A percentile compares a stretch with the other conserved stretches of the same genome.
These are phyloP conservation scores for Sisyra terminalis DNA, from an alignment of 2,888 invertebrate genomes.

Conservation along the genomic window DNA sequence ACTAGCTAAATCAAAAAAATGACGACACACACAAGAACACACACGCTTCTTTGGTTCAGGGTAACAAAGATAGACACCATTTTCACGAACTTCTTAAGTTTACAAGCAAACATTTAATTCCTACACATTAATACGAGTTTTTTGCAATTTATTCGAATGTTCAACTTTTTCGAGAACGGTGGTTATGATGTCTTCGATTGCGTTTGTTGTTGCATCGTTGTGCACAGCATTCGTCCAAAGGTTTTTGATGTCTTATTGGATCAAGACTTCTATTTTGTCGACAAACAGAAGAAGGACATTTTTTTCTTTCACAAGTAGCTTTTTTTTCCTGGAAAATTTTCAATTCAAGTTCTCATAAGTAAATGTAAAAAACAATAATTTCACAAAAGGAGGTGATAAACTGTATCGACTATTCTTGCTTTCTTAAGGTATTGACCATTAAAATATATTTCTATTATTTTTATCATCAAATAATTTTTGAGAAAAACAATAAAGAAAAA, in stretches of 20 bases:
- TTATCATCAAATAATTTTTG: background rate
- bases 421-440: too few relatives aligned
- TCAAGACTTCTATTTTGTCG: conserved; percentile 17
- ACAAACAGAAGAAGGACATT: conserved; percentile 60
- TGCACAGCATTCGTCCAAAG: conserved; percentile 40
- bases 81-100: background rate
- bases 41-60: conserved; percentile 41
- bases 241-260: conserved; percentile 16
- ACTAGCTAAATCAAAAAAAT: conserved; percentile 2
- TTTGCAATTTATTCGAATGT: conserved; percentile 2
- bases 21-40: conserved; percentile 10
- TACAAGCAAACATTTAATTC: conserved; percentile 1
- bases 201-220: conserved; percentile 26
- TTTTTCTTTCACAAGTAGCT: conserved; percentile 62
- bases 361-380: too few relatives aligned
- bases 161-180: conserved; percentile 13
- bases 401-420: background rate
- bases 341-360: too few relatives aligned
- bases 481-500: too few relatives aligned
- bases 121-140: background rate
- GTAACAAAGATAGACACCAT: conserved; percentile 12
- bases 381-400: background rate
- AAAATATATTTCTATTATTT: background rate
- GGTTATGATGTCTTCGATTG: conserved; percentile 15
- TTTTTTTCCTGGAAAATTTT: conserved; percentile 48